Evolutionary conservation across 2,888 invertebrate species (phyloP).

Genomic region (Furcula furcula): DNA sequence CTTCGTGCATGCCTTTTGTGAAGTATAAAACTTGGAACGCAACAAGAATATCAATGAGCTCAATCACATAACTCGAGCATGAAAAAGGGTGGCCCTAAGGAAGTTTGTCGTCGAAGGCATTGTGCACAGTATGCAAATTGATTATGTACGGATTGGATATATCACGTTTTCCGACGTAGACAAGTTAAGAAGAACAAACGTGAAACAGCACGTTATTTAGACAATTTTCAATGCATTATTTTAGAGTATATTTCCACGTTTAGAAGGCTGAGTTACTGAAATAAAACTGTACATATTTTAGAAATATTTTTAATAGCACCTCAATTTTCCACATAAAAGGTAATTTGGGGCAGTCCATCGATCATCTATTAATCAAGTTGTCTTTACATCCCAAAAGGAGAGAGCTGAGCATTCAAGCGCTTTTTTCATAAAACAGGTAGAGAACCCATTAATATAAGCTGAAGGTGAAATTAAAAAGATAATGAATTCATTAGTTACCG

Average conservation of each 20-base stretch:
- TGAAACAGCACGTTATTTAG: neutral
- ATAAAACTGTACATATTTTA: conserved; percentile 8
- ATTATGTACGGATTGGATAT: conserved; percentile 16
- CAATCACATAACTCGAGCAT: conserved; percentile 34
- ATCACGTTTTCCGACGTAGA: neutral
- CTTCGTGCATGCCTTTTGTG: neutral
- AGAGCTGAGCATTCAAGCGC: conserved; percentile 33
- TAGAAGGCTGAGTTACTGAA: too few relatives aligned
- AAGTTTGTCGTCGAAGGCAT: conserved; percentile 27
- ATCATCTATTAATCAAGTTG: conserved; percentile 46
- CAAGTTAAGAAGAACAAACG: neutral
- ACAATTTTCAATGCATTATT: neutral
- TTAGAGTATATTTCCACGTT: too few relatives aligned
- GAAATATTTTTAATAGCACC: conserved; percentile 24
- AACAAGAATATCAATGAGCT: conserved; percentile 16
- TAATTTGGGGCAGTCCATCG: conserved; percentile 34
- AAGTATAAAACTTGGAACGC: neutral
- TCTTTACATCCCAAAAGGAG: conserved; percentile 35
- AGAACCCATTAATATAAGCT: conserved; percentile 22
- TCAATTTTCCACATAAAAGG: conserved; percentile 38
- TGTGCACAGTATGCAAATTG: conserved; percentile 27
- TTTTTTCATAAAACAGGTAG: conserved; percentile 24
- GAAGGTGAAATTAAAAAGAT: conserved; percentile 28
- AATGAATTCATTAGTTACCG: conserved; percentile 30
- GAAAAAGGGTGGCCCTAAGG: conserved; percentile 32